Base-by-base conservation (phyloP, 2,797 vertebrate species). In the Leuciscus waleckii region DNA sequence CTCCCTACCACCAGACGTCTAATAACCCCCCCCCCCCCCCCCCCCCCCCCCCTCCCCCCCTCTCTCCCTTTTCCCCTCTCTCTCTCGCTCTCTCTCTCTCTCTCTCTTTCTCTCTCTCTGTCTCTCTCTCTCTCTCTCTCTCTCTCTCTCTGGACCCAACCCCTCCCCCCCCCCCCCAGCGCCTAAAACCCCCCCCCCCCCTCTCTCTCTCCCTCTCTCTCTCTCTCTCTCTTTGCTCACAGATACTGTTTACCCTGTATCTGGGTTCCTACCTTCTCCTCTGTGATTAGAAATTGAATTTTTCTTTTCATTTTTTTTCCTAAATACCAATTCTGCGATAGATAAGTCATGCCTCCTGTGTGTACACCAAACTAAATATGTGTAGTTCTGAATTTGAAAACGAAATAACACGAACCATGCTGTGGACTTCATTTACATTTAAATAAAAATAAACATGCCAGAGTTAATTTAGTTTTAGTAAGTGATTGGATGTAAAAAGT, bases 201-300 rank as follows among this genome's bases (percentile, higher is more conserved):
- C 65, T 32, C 92, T 89, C 92, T 90, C 89, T 87, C 69, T 17
- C 43, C 8, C 54, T 26, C 65, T 32, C 91, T 88, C 92, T 90
- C 89, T 87, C 88, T 92, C 90, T 91, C 91, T 90, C 79, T 26
- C 39, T 58, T 37, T 87, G 88, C 92, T 93, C 81, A 92, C 93
- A 94, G 93, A 92, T 93, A 93, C 90, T 94, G 93, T 95, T 95
- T 95, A 93, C 94, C 94, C 71, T 94, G 89, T 94, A 93, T 92
- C 92, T 92, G 90, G 90, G 92, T 92, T 92, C 90, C 91, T 87
- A 92, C 91, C 92, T 92, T 94, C 92, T 94, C 91, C 90, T 92
- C 92, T 91, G 89, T 94, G 92, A 94, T 92, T 92, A 91, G 89
- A 92, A 93, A 95, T 92, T 92, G 91, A 94, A 94, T 93, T 93